phyloP scores from a whole-genome alignment of 2,888 invertebrate species.

The Tenthredo mesomela region DNA sequence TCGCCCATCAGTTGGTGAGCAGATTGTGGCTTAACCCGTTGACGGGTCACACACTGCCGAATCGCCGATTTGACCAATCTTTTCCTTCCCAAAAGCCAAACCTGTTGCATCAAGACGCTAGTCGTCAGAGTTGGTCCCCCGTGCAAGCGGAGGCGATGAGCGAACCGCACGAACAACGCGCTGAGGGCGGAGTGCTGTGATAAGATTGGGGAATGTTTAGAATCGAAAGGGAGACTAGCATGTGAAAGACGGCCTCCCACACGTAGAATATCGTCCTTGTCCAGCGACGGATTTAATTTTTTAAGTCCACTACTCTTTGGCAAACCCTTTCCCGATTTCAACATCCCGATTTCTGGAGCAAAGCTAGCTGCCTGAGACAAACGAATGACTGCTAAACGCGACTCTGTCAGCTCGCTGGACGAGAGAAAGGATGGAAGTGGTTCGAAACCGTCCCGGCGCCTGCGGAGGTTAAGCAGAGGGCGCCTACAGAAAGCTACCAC shows the following conservation, averaged over 20 bases:
- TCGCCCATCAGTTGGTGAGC: conserved; percentile 47
- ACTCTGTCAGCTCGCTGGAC: neutral
- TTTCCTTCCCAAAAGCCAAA: conserved; percentile 27
- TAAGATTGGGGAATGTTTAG: too few species aligned
- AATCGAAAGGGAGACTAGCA: too few species aligned
- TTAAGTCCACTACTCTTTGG: conserved; percentile 18
- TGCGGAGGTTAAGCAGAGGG: neutral
- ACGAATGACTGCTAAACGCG: neutral
- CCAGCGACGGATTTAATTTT: conserved; percentile 35
- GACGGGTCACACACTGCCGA: conserved; percentile 55
- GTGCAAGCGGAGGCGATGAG: too few species aligned
- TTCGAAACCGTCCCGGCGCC: neutral
- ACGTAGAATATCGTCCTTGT: conserved; percentile 23
- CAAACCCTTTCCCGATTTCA: conserved; percentile 28
- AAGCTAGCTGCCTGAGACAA: neutral
- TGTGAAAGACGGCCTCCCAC: conserved; percentile 12
- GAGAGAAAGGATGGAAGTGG: neutral
- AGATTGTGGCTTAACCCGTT: conserved; percentile 48
- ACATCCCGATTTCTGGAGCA: neutral
- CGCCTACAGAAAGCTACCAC: conserved; percentile 52
- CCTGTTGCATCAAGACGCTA: conserved; percentile 50
- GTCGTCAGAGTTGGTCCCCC: conserved; percentile 23
- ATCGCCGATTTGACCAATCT: neutral
- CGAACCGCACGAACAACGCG: too few species aligned
- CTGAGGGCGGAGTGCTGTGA: too few species aligned